Conservation (phyloP, 37 sponge, comb jelly and placozoan species). For the Axinella damicornis region DNA sequence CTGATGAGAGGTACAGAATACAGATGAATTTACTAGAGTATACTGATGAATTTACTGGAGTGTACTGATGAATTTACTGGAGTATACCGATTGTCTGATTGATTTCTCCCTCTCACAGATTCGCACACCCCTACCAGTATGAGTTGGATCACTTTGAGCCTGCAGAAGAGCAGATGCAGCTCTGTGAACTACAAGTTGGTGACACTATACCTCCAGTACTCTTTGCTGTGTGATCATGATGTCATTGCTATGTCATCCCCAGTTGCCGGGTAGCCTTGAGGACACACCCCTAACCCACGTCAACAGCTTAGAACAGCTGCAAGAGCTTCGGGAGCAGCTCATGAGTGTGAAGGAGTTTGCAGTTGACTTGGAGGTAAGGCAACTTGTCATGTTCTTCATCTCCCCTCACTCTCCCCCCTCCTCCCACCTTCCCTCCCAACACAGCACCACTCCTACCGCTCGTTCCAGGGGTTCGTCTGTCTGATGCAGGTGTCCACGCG, state of each 20-base stretch:
- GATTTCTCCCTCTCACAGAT: neutral
- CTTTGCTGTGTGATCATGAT: too few relatives aligned
- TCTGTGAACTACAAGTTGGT: conserved; percentile 57
- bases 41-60: too few relatives aligned
- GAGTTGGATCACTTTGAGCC: conserved; percentile 67
- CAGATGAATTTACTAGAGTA: neutral
- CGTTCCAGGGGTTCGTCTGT: conserved; percentile 91
- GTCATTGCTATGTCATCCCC: too few relatives aligned
- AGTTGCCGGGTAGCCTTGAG: conserved; percentile 58
- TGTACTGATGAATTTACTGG: too few relatives aligned
- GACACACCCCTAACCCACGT: conserved; percentile 82
- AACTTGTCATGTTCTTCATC: neutral
- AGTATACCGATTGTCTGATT: too few relatives aligned
- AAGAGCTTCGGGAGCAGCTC: conserved; percentile 59
- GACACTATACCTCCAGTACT: neutral
- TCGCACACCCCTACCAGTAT: conserved; percentile 71
- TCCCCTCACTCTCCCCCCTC: conserved; percentile 4
- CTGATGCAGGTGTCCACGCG: conserved; percentile 97
- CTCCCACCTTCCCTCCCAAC: conserved; percentile 13
- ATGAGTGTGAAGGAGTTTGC: conserved; percentile 79
- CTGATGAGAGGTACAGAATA: conserved; percentile 33
- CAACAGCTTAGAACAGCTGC: conserved; percentile 61
- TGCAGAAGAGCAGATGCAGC: conserved; percentile 42
- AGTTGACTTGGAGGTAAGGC: conserved; percentile 87
- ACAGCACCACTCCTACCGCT: conserved; percentile 89